Percentiles rank a stretch among this genome's conserved stretches.
phyloP scores from a whole-genome alignment of 2,113 vertebrate species.

The Steatornis caripensis region DNA sequence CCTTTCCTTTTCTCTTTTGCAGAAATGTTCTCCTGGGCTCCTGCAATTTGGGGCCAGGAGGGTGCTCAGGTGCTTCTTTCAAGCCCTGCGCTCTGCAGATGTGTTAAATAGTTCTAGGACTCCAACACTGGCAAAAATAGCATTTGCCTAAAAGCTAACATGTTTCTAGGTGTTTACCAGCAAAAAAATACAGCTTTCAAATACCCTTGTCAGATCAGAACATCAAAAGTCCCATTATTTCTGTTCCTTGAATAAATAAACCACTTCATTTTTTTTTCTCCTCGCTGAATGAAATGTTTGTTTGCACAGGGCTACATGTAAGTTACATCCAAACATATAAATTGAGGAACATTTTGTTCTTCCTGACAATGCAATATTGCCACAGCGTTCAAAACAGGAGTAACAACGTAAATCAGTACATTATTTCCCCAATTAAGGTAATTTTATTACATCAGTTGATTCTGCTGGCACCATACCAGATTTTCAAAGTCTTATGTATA shows the following conservation, averaged over 20 bases:
- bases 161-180: neutral
- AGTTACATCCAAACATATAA: conserved; percentile 23
- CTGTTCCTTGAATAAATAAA: conserved; percentile 34
- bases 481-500: neutral
- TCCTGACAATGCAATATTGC: neutral
- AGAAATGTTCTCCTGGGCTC: neutral
- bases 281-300: too few relatives aligned
- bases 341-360: conserved; percentile 30
- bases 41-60: neutral
- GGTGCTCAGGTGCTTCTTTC: neutral
- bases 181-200: neutral
- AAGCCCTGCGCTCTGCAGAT: neutral
- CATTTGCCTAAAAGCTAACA: neutral
- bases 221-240: neutral
- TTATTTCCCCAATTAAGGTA: conserved; percentile 3
- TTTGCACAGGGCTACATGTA: neutral
- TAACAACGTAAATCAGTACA: conserved; percentile 2
- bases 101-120: neutral
- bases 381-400: neutral
- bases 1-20: neutral
- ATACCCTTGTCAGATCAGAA: neutral
- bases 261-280: too few relatives aligned
- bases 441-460: neutral
- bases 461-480: neutral
- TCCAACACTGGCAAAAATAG: neutral